Conservation (phyloP, 1,140 invertebrate genomes). For the Apis dorsata region DNA sequence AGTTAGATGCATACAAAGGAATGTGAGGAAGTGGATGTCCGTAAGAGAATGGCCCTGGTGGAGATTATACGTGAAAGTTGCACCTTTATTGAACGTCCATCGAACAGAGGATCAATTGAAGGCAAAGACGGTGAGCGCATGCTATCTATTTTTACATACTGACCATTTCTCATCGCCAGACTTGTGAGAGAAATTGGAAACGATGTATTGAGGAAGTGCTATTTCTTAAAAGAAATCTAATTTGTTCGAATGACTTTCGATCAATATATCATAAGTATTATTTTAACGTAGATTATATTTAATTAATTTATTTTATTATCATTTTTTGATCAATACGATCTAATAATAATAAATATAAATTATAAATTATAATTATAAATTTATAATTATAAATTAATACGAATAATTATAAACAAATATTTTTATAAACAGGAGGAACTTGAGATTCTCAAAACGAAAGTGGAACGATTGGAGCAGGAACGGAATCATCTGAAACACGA, state of each 20-base stretch:
- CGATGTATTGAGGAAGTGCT: neutral
- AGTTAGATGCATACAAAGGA: conserved; percentile 94
- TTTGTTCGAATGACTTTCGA: too few relatives aligned
- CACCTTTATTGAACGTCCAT: conserved; percentile 94
- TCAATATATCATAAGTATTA: too few relatives aligned
- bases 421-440: conserved; percentile 87
- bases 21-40: conserved; percentile 93
- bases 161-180: neutral
- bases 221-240: too few relatives aligned
- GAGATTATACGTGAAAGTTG: conserved; percentile 93
- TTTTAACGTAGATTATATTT: too few relatives aligned
- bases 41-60: conserved; percentile 98
- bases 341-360: too few relatives aligned
- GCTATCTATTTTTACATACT: neutral
- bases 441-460: conserved; percentile 88
- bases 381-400: neutral
- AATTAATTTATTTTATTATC: too few relatives aligned
- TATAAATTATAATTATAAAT: neutral
- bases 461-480: conserved; percentile 93
- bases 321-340: too few relatives aligned
- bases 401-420: neutral
- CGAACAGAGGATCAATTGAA: conserved; percentile 94
- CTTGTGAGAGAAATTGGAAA: neutral
- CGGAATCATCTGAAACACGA: conserved; percentile 91
- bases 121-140: conserved; percentile 84